phyloP scores from a whole-genome alignment of 2,797 vertebrate species.

The Sternarchorhynchus goeldii region DNA sequence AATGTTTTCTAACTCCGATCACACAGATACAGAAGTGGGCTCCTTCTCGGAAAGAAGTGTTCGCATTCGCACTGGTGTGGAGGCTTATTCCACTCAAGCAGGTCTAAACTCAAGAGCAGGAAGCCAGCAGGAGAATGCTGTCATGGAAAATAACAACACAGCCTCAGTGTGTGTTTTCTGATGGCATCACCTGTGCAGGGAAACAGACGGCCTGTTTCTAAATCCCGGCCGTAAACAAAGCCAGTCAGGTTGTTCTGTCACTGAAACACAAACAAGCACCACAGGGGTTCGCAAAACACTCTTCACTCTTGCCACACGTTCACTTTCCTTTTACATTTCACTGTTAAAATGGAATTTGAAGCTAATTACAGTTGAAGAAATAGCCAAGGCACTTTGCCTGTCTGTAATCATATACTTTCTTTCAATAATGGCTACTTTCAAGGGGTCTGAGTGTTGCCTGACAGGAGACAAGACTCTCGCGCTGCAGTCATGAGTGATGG shows the following conservation, averaged over 20 bases:
- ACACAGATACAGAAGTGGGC: not conserved
- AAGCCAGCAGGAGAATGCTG: not conserved
- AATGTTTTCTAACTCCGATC: constrained; percentile 16
- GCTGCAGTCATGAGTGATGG: not conserved
- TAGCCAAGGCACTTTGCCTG: not conserved
- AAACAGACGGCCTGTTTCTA: not conserved
- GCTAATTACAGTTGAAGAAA: not conserved
- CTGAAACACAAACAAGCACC: not conserved
- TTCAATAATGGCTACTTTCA: not conserved
- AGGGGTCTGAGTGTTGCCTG: not conserved
- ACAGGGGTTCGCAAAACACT: not conserved
- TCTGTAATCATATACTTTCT: not conserved
- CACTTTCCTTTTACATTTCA: no score
- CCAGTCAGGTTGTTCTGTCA: not conserved
- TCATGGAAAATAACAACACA: not conserved
- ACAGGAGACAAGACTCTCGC: not conserved
- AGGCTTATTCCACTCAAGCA: constrained; percentile 17
- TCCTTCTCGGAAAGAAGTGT: constrained; percentile 15
- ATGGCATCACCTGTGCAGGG: not conserved
- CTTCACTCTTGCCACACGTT: no score
- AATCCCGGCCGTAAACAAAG: not conserved
- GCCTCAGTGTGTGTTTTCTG: not conserved
- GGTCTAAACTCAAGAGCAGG: not conserved
- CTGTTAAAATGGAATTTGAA: not conserved
- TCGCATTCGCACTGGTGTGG: constrained; percentile 20